A percentile compares a stretch with the other conserved stretches of the same genome.
phyloP scores from a whole-genome alignment of 2,888 invertebrate genomes.

The Sinhomidia bicolor region DNA sequence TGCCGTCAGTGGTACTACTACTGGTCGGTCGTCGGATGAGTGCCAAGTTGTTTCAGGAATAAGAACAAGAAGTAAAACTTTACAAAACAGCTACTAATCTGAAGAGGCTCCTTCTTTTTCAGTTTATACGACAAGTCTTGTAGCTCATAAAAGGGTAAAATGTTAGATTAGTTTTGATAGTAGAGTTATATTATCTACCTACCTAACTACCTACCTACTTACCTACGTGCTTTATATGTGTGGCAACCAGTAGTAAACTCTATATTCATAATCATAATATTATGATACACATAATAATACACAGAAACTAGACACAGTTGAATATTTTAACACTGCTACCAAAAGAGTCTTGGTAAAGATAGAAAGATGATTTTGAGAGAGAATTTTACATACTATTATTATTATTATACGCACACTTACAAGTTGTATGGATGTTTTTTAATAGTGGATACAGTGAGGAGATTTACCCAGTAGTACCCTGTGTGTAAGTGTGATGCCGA shows the following conservation, averaged over 20 bases:
- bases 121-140: conserved; percentile 8
- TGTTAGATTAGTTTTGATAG: conserved; percentile 42
- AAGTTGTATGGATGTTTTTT: neutral
- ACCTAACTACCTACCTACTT: neutral
- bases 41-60: conserved; percentile 9
- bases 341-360: neutral
- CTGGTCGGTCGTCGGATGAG: conserved; percentile 14
- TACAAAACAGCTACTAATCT: conserved; percentile 25
- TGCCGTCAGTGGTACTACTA: conserved; percentile 17
- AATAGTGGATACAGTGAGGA: neutral
- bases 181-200: neutral
- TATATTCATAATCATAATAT: neutral
- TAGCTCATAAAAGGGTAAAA: conserved; percentile 37
- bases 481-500: too few relatives aligned
- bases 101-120: neutral
- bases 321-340: neutral
- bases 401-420: neutral
- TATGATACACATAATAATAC: neutral
- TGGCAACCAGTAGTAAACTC: too few relatives aligned
- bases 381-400: neutral
- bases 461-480: too few relatives aligned
- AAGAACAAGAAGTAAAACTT: conserved; percentile 1
- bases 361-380: neutral
- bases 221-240: too few relatives aligned
- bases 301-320: neutral